Evolutionary conservation across 2,888 invertebrate species (phyloP).

Genomic region (Ornithoptera alexandrae): DNA sequence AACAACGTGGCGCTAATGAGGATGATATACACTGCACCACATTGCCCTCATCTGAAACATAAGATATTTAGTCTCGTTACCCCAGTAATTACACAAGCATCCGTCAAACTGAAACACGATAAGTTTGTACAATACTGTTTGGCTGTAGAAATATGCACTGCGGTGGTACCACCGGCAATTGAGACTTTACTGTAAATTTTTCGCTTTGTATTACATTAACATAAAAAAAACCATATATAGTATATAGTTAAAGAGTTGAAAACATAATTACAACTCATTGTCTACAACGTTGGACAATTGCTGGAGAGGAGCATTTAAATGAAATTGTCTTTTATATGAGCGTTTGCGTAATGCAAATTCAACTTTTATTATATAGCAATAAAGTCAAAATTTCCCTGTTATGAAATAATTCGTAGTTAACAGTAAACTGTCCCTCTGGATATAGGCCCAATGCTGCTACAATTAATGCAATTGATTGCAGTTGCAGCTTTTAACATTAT

Average conservation of each 20-base stretch:
- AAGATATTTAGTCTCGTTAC: too few species aligned
- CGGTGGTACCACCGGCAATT: too few species aligned
- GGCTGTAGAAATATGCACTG: too few species aligned
- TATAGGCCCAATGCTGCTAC: slow-evolving; percentile 4
- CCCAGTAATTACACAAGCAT: too few species aligned
- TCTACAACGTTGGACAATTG: slow-evolving; percentile 53
- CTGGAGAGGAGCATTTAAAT: slow-evolving; percentile 41
- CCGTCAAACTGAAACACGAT: too few species aligned
- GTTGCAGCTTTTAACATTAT: not conserved
- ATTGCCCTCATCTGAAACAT: too few species aligned
- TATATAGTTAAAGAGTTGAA: not conserved
- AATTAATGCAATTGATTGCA: slow-evolving; percentile 22
- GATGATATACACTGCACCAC: too few species aligned
- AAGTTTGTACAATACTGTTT: too few species aligned
- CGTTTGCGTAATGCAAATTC: not conserved
- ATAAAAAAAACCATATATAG: not conserved
- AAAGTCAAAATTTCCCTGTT: not conserved
- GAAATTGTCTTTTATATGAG: not conserved
- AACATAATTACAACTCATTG: slow-evolving; percentile 38
- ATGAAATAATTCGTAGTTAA: not conserved
- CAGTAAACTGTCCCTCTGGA: not conserved
- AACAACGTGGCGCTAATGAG: too few species aligned
- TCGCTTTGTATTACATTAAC: too few species aligned
- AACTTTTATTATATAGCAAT: not conserved
- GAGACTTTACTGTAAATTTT: too few species aligned